Evolutionary conservation across 2,888 invertebrate species (phyloP), one percentile per base, ranked within the genome.

Genomic region (Andricus curvator): DNA sequence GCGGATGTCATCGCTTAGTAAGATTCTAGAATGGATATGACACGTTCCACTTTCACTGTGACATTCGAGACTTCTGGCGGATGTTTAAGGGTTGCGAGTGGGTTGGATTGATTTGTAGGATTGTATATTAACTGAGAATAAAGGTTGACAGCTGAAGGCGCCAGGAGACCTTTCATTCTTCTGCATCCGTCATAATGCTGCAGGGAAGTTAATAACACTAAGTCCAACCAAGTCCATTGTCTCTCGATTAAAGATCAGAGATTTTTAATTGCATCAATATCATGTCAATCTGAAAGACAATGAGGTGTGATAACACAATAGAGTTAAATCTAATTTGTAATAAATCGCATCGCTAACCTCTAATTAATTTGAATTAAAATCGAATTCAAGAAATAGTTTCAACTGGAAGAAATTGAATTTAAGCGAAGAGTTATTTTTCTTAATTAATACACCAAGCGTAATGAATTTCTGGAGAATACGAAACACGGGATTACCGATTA

Each of bases 1-100:
- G 70, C 70, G 20, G 25, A 33, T 48, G 20, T 70, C 29, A 29
- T 48, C 29, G 48, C 29, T 68, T 29, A 48, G 44, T 48, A 51
- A 29, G 11, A 70, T 11, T 51, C 3, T 17, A n/a, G 29, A 29
- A 65, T 65, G 37, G 20, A 70, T 70, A 44, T 48, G 29, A 13
- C 44, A 41, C 70, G 51, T 70, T 70, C 68, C 44, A 70, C 70
- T 70, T 70, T 70, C 70, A 70, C 70, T 70, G 17, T 51, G 70
- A 70, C 51, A 70, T 70, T 70, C 29, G 51, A 70, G 70, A 51
- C 70, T 51, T 70, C 11, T 70, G 68, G 68, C 17, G 68, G 29
- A 70, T 70, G 51, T 22, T 51, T 70, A 70, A 44, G 70, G 70
- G 70, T 29, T 29, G 51, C 20, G 51, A 70, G 70, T 70, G 51